phyloP scores from a whole-genome alignment of 2,797 vertebrate species.

The Artibeus jamaicensis region DNA sequence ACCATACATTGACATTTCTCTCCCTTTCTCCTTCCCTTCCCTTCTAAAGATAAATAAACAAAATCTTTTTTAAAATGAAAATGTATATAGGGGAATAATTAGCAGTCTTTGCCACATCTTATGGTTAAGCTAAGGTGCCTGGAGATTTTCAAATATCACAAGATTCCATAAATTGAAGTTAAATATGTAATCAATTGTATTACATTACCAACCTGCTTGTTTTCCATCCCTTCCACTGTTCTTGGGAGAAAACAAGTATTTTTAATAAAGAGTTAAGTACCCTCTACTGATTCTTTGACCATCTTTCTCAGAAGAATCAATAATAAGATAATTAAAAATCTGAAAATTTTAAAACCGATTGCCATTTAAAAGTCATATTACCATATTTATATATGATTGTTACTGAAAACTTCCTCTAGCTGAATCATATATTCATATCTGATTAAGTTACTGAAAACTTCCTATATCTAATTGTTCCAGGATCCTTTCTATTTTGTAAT shows the following conservation, averaged over 20 bases:
- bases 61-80: not conserved
- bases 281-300: not conserved
- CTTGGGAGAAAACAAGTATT: not conserved
- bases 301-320: slow-evolving; percentile 11
- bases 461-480: not conserved
- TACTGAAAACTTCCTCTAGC: not conserved
- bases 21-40: too few relatives aligned
- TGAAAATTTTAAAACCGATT: slow-evolving; percentile 14
- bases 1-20: too few relatives aligned
- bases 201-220: not conserved
- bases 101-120: not conserved
- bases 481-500: slow-evolving; percentile 15
- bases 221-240: slow-evolving; percentile 19
- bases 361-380: not conserved
- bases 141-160: slow-evolving; percentile 1
- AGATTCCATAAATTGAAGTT: not conserved
- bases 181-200: slow-evolving; percentile 30
- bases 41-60: too few relatives aligned
- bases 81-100: not conserved
- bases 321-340: slow-evolving; percentile 35
- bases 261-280: slow-evolving; percentile 3
- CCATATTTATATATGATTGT: not conserved
- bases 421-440: not conserved
- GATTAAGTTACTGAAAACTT: not conserved
- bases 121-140: not conserved